A percentile compares a stretch with the other conserved stretches of the same genome.
These are phyloP conservation scores for Poeciliopsis presidionis DNA, from an alignment of 2,797 vertebrate genomes.

Conservation along the genomic window DNA sequence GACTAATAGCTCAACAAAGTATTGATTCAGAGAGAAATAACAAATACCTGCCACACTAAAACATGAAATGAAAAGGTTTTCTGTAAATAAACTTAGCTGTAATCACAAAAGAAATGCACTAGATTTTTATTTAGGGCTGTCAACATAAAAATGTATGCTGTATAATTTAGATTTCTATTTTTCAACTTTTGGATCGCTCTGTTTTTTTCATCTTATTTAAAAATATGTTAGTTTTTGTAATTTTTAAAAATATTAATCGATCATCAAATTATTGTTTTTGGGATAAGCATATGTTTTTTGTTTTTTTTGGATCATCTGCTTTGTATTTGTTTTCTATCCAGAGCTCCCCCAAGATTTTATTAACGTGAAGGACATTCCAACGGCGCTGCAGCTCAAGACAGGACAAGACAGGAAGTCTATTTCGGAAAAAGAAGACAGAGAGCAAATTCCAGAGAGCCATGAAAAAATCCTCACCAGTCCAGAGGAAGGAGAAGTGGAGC, in stretches of 20 bases:
- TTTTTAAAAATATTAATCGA: too few relatives aligned
- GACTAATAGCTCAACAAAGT: neutral
- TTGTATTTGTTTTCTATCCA: neutral
- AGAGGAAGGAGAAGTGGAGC: constrained; percentile 4
- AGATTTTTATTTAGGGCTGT: neutral
- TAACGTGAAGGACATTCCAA: neutral
- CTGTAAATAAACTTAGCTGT: neutral
- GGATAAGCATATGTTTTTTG: neutral
- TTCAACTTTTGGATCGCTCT: neutral
- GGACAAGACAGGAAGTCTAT: neutral
- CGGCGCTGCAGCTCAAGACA: neutral
- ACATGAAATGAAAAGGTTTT: neutral
- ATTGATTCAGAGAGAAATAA: neutral
- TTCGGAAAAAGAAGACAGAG: neutral
- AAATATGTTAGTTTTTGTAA: neutral
- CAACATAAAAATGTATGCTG: neutral
- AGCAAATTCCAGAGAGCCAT: constrained; percentile 10
- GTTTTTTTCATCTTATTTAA: neutral
- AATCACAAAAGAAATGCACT: neutral
- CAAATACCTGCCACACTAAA: neutral
- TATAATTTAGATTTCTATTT: neutral
- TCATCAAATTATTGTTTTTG: neutral
- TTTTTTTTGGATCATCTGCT: neutral
- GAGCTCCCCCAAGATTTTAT: constrained; percentile 9
- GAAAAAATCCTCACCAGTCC: constrained; percentile 3